Evolutionary conservation across 2,888 invertebrate genomes (phyloP).

Genomic region (Phalangium opilio): DNA sequence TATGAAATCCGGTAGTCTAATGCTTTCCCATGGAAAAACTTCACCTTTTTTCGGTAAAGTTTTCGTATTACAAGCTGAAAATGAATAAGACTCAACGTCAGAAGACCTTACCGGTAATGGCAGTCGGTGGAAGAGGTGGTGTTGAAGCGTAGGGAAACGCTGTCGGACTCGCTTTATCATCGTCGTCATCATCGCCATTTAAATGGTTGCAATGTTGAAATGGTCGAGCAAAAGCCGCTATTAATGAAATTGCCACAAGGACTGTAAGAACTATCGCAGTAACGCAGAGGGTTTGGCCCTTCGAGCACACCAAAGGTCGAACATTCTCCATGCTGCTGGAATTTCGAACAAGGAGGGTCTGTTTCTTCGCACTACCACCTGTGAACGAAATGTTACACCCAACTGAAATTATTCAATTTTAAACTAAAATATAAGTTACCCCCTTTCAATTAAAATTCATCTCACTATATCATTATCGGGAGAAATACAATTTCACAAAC

Average conservation of each 20-base stretch:
- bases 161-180: conserved; percentile 10
- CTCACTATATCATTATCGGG: too few relatives aligned
- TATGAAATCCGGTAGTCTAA: conserved; percentile 58
- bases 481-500: too few relatives aligned
- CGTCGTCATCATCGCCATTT: conserved; percentile 34
- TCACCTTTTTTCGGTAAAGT: conserved; percentile 48
- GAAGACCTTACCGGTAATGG: too few relatives aligned
- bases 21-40: conserved; percentile 58
- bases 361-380: conserved; percentile 16
- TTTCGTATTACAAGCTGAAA: conserved; percentile 31
- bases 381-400: too few relatives aligned
- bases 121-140: conserved; percentile 35
- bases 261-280: conserved; percentile 22
- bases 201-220: conserved; percentile 47
- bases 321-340: conserved; percentile 9
- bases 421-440: too few relatives aligned
- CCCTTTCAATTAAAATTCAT: too few relatives aligned
- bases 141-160: conserved; percentile 4
- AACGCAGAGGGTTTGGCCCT: conserved; percentile 11
- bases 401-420: too few relatives aligned
- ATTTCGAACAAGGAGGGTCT: conserved; percentile 11
- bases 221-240: conserved; percentile 80
- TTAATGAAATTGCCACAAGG: conserved; percentile 47
- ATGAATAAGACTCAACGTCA: neutral
- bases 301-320: conserved; percentile 11